Evolutionary conservation across 2,888 invertebrate genomes (phyloP), one percentile per base, ranked within the genome.

Genomic region (Cosmopolites sordidus): DNA sequence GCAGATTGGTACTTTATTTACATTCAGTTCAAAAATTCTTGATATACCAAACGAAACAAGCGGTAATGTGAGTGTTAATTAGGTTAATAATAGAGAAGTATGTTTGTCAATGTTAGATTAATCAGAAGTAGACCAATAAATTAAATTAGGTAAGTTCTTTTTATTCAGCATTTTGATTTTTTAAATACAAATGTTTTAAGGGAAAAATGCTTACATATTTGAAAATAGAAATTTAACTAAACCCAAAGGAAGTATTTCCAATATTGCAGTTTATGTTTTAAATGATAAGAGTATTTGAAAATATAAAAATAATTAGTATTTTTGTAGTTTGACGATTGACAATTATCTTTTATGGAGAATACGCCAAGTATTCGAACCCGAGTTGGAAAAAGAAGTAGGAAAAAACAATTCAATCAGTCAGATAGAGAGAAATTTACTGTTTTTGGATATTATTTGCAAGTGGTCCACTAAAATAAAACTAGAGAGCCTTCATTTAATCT

Each of bases 31-130:
- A 2, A 49, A 50, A 49, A n/a, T 22, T 43, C 16, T 29, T 16
- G 18, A 17, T 16, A 30, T 39, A 41, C 15, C 41, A 14, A 49
- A 33, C 12, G 37, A 45, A 42, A 14, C 12, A 16, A 43, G 42
- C 11, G 33, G 18, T 1, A 38, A 16, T n/a, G 41, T 37, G 12
- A 22, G 41, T 14, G 56, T 40, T 4, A 53, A 59, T n/a, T 59
- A 58, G 22, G 56, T 22, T 2, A 51, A 18, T 15, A 56, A 48
- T 30, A 51, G 56, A 40, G 66, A 68, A 52, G 65, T 72, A 8
- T 69, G 69, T 56, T 57, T 73, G 30, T 73, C 73, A 0, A 73
- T 73, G 69, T 73, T 72, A 1, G 72, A 73, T 56, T 63, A 73
- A 46, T 60, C 54, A 6, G 71, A 69, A 37, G 51, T 60, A 11